Evolutionary conservation across 2,888 invertebrate genomes (phyloP), one percentile per base, ranked within the genome.

Genomic region (Hypomecis punctinalis): DNA sequence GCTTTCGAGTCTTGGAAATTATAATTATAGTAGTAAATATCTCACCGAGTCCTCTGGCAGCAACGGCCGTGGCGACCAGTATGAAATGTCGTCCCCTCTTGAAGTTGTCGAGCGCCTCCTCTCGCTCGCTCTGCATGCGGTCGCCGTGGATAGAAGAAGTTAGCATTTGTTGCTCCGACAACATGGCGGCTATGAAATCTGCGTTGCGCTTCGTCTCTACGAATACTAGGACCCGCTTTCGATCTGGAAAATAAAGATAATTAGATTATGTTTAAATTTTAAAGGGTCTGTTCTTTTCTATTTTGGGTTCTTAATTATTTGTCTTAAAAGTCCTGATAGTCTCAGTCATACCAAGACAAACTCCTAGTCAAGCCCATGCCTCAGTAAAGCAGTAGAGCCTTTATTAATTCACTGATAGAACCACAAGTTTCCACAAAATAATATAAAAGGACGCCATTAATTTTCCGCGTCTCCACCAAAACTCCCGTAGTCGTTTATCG

Each of bases 101-200:
- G 86, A 99, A 99, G 82, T 98, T 97, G 63, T 96, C 94, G 61
- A 99, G 93, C 8, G 99, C 99, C 77, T 98, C 97, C 89, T 99
- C 99, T 56, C 99, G 95, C 85, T 99, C 99, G 55, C 97, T 94
- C 86, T 99, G 99, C 78, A 97, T 95, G 52, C 99, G 95, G 90
- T 99, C 99, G 42, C 99, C 99, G 89, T 99, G 99, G 80, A 99
- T 99, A 45, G 99, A 99, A 5, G 99, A 98, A 0, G 99, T 99
- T 6, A 98, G 96, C 82, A 96, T 94, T 62, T 96, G 95, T n/a
- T 89, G 87, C 83, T 97, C 97, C 0, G 96, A 97, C 39, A 99
- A 86, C 75, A 95, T 94, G 0, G 96, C 95, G 0, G 98, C 99
- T 33, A 98, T 90, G 82, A 97, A 98, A 85, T 99, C 99, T 0